These are phyloP conservation scores for Sepioteuthis lessoniana DNA, from an alignment of 2,888 invertebrate genomes.

Conservation along the genomic window DNA sequence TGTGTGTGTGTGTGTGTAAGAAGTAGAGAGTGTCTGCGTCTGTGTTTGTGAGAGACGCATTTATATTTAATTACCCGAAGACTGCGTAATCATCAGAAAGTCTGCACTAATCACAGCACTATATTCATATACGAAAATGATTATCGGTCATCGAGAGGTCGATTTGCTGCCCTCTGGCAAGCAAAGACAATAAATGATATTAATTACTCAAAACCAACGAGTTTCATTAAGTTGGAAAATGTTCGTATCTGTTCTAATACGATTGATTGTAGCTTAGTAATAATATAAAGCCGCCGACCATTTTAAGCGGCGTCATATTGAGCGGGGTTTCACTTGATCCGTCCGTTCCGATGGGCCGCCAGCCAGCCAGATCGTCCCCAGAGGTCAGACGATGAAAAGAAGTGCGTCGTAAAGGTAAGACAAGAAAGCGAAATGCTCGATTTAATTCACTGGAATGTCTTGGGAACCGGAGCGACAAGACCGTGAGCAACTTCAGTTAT, in stretches of 20 bases:
- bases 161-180: not conserved
- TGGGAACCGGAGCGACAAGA: not conserved
- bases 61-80: not conserved
- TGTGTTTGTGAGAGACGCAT: too few relatives aligned
- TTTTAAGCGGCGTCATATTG: not conserved
- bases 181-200: not conserved
- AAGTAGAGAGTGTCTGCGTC: too few relatives aligned
- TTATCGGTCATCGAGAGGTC: not conserved
- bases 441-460: not conserved
- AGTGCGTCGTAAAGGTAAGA: not conserved
- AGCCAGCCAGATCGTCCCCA: conserved; percentile 33
- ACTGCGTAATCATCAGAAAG: not conserved
- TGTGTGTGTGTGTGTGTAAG: too few relatives aligned
- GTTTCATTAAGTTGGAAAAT: not conserved
- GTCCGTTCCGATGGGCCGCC: not conserved
- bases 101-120: not conserved
- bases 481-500: not conserved
- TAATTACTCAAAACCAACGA: conserved; percentile 25
- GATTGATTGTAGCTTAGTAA: not conserved
- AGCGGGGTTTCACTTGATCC: not conserved
- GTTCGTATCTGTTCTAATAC: not conserved
- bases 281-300: not conserved
- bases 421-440: not conserved
- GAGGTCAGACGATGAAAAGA: not conserved
- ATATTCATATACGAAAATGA: not conserved